Evolutionary conservation across 2,113 vertebrate species (phyloP).

Genomic region (Oncorhynchus mykiss): DNA sequence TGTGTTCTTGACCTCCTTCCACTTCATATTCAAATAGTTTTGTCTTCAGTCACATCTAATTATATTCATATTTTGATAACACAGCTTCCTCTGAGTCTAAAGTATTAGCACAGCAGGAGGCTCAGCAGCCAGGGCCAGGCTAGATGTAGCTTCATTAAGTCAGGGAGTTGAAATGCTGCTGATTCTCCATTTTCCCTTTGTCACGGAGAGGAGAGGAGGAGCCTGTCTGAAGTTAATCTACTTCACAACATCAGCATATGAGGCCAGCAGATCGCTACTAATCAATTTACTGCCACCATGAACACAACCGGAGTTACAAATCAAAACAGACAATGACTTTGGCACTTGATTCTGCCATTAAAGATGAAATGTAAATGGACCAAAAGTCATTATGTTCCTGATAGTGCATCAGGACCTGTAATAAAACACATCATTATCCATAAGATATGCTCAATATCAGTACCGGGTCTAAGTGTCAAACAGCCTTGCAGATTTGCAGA

Average conservation of each 20-base stretch:
- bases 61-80: conserved; percentile 38
- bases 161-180: conserved; percentile 24
- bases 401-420: conserved; percentile 47
- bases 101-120: conserved; percentile 12
- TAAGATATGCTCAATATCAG: conserved; percentile 32
- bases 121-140: conserved; percentile 1
- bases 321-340: conserved; percentile 50
- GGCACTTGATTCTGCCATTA: conserved; percentile 56
- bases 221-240: conserved; percentile 12
- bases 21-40: conserved; percentile 46
- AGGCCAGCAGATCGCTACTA: conserved; percentile 56
- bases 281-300: conserved; percentile 61
- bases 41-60: conserved; percentile 45
- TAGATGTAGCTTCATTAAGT: conserved; percentile 31
- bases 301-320: conserved; percentile 54
- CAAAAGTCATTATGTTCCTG: conserved; percentile 47
- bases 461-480: conserved; percentile 15
- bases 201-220: conserved; percentile 21
- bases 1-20: conserved; percentile 35
- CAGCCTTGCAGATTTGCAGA: neutral
- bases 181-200: conserved; percentile 18
- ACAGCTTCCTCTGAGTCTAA: conserved; percentile 13
- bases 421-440: conserved; percentile 38
- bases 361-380: conserved; percentile 37
- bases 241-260: conserved; percentile 60